Evolutionary conservation across 2,888 invertebrate species (phyloP).

Genomic region (Phymatocera aterrima): DNA sequence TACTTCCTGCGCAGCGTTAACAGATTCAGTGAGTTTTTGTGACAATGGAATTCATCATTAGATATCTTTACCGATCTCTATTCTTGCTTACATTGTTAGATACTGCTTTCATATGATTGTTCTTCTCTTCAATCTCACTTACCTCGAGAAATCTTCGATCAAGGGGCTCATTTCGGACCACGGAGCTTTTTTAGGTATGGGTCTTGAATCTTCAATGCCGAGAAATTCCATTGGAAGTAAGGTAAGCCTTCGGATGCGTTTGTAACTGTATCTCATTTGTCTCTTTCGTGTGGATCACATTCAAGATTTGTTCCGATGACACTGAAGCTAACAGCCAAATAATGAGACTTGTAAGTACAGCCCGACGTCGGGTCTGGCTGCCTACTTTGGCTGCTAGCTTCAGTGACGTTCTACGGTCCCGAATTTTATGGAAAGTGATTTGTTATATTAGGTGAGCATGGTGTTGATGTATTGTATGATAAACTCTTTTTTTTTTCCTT

Average conservation of each 20-base stretch:
- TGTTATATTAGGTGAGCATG: not conserved
- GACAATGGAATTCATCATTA: not conserved
- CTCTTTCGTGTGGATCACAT: not conserved
- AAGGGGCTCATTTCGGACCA: not conserved
- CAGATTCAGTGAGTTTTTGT: constrained; percentile 7
- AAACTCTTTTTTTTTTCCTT: not conserved
- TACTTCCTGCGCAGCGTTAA: constrained; percentile 3
- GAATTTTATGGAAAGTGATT: not conserved
- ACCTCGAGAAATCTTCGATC: constrained; percentile 2
- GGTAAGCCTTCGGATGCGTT: constrained; percentile 15
- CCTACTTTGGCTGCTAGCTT: constrained; percentile 4
- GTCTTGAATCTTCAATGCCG: constrained; percentile 6
- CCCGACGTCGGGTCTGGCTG: not conserved
- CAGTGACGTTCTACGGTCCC: not conserved
- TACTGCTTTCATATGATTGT: not conserved
- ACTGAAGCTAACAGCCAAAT: not conserved
- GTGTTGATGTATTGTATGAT: constrained; percentile 12
- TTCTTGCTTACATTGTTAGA: not conserved
- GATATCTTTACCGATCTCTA: constrained; percentile 4
- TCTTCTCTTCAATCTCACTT: constrained; percentile 4
- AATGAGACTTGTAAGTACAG: not conserved
- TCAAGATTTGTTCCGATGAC: constrained; percentile 1
- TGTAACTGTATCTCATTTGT: constrained; percentile 13
- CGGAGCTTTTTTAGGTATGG: constrained; percentile 17
- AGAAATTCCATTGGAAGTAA: constrained; percentile 16